A percentile compares a stretch with the other conserved stretches of the same genome.
phyloP scores from a whole-genome alignment of 2,113 vertebrate species.

The Sebastes fasciatus region DNA sequence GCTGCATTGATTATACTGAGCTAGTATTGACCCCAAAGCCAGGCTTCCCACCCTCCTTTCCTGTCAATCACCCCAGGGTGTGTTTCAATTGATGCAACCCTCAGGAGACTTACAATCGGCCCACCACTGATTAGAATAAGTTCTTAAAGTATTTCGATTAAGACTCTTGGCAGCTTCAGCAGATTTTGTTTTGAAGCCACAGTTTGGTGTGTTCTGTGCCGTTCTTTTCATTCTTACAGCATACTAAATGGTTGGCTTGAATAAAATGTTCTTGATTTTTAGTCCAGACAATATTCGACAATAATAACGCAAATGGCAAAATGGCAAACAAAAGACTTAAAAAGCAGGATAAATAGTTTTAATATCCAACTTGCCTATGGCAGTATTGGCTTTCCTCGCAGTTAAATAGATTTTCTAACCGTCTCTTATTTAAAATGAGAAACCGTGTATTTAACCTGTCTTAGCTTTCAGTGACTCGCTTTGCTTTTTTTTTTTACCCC shows the following conservation, averaged over 20 bases:
- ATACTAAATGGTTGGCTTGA: neutral
- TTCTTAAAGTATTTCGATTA: neutral
- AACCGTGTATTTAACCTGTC: neutral
- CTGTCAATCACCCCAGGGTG: neutral
- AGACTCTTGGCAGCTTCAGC: constrained; percentile 4
- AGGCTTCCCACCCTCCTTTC: neutral
- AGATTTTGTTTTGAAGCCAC: constrained; percentile 25
- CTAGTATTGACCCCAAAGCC: constrained; percentile 31
- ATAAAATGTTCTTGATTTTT: neutral
- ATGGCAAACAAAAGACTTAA: neutral
- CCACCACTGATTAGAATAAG: constrained; percentile 6
- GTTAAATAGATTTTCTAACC: constrained; percentile 9
- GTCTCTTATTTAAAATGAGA: neutral
- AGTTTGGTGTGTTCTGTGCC: neutral
- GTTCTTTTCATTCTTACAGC: neutral
- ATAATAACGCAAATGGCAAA: neutral
- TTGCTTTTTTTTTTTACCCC: neutral
- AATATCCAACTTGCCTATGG: neutral
- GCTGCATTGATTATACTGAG: constrained; percentile 22
- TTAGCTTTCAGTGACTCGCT: neutral
- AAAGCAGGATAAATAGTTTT: neutral
- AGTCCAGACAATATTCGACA: neutral
- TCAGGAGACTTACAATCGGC: neutral
- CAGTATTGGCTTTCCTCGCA: neutral
- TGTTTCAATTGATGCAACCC: neutral